Conservation (phyloP, 2,888 invertebrate species). For the Candidula unifasciata region DNA sequence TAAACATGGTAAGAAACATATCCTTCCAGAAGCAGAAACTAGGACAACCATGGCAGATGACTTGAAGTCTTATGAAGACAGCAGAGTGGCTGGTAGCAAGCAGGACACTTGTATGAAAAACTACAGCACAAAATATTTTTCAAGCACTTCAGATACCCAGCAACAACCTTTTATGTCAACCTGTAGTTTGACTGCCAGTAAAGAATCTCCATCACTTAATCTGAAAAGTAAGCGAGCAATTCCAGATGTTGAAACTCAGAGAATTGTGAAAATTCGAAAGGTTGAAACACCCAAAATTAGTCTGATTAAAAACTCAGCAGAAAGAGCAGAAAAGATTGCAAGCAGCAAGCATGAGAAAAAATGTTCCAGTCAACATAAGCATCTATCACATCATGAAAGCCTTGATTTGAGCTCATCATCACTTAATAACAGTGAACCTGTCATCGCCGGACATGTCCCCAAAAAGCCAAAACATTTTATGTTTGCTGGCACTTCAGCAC, state of each 20-base stretch:
- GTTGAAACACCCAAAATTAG: neutral
- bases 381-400: neutral
- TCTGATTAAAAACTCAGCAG: neutral
- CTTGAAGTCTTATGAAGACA: neutral
- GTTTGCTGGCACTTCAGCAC: neutral
- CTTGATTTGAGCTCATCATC: neutral
- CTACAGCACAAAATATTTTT: neutral
- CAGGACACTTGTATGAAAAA: neutral
- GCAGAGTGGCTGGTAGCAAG: neutral
- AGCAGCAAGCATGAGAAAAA: neutral
- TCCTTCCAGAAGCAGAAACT: neutral
- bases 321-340: neutral
- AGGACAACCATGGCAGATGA: neutral
- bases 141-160: neutral
- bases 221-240: constrained; percentile 1
- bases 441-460: neutral
- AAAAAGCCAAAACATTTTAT: neutral
- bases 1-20: neutral
- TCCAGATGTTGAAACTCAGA: neutral
- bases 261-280: neutral
- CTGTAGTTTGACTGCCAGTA: neutral
- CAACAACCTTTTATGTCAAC: neutral
- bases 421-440: neutral
- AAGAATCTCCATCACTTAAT: constrained; percentile 7
- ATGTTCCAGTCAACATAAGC: neutral